These are phyloP conservation scores for Mimas tiliae DNA, from an alignment of 2,888 invertebrate species.

Conservation along the genomic window DNA sequence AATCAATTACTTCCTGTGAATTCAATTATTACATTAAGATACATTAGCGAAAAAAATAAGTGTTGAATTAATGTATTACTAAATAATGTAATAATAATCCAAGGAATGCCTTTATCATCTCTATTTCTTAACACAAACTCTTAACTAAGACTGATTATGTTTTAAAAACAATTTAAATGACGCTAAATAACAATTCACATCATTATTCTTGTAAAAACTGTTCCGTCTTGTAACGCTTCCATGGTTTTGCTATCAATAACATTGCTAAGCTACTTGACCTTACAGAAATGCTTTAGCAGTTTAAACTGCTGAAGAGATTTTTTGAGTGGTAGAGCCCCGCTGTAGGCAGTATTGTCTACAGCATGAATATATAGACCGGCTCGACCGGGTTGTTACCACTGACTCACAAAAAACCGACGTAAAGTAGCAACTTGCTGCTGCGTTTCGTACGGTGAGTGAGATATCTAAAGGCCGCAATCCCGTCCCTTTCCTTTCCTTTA, in stretches of 20 bases:
- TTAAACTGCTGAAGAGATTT: background rate
- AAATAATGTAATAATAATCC: background rate
- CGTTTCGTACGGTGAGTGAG: no score
- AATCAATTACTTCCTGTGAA: no score
- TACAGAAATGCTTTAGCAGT: background rate
- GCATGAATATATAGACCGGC: no score
- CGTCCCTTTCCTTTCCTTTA: no score
- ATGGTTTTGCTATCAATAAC: constrained; percentile 25
- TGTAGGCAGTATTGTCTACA: no score
- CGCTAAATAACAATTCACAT: background rate
- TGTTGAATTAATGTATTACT: background rate
- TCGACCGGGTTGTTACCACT: no score
- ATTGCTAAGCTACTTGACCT: constrained; percentile 4
- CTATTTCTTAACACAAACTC: background rate
- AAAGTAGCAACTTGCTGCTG: no score
- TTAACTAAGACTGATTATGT: background rate
- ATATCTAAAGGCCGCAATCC: no score
- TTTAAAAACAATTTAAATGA: background rate
- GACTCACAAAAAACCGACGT: no score
- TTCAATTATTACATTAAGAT: no score
- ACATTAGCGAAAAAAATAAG: no score
- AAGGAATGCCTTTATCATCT: background rate
- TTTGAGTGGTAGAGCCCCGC: no score
- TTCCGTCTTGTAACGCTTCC: constrained; percentile 30
- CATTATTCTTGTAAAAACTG: constrained; percentile 8